Evolutionary conservation across 2,797 vertebrate species (phyloP), one percentile per base, ranked within the genome.

Genomic region (Cirrhinus mrigala): DNA sequence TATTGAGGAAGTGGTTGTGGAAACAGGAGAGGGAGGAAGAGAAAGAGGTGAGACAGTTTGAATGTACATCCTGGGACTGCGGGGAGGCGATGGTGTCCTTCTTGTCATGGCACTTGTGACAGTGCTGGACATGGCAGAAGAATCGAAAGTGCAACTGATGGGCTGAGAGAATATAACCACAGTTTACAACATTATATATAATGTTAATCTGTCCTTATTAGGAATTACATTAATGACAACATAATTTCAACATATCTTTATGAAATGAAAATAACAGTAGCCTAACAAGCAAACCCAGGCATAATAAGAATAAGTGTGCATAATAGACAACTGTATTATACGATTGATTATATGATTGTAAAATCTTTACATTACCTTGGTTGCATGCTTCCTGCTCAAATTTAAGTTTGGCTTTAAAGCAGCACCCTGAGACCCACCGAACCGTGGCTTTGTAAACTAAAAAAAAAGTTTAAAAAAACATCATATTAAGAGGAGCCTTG

Each of bases 281-380:
- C 64, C 29, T 33, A 9, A 33, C 64, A 33, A 33, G 29, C 4
- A 16, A 3, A 29, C 60, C 24, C 12, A 15, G 24, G 24, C 60
- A 64, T 64, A 15, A 62, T 12, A 29, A 62, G 60, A 62, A 62
- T 62, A 6, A 15, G 24, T 15, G 24, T 15, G 12, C 12, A 62
- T 64, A 29, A 27, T 64, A 64, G 2, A 27, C 60, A 1, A 27
- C 14, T 62, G 60, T 24, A 24, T 24, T 58, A 9, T n/a, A 58
- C 3, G 50, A 52, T 4, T 16, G 46, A 64, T 64, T 66, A 66
- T 33, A 68, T 9, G 16, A 33, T 18, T 33, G 15, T 66, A 66
- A 33, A 68, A 20, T 29, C n/a, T 73, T 73, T 73, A 50, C 44
- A 24, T 24, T 73, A 50, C 44, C 70, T 50, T 73, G 70, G 44